These are phyloP conservation scores for Dryas iulia DNA, from an alignment of 1,140 invertebrate species.

Conservation along the genomic window DNA sequence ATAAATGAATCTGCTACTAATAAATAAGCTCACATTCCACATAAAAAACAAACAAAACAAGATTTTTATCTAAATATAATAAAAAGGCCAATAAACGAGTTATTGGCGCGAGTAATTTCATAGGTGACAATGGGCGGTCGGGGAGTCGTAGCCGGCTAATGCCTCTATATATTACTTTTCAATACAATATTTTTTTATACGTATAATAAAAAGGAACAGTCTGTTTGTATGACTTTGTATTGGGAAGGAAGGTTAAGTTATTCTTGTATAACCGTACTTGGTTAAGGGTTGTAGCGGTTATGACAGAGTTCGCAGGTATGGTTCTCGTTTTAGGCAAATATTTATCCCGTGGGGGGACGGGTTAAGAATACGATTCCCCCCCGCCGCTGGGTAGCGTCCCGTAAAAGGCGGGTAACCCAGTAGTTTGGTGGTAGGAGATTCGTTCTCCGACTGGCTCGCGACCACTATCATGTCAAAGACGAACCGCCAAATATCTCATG, in stretches of 20 bases:
- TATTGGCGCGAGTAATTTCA: not conserved
- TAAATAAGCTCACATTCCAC: not conserved
- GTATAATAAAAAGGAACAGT: not conserved
- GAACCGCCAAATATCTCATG: too few relatives aligned
- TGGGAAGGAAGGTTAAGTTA: not conserved
- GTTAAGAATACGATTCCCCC: too few relatives aligned
- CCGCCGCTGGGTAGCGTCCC: too few relatives aligned
- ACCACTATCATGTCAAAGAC: too few relatives aligned
- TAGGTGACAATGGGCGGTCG: not conserved
- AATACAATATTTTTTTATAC: not conserved
- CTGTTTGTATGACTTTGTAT: not conserved
- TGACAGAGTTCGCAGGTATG: too few relatives aligned
- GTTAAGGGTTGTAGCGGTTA: too few relatives aligned
- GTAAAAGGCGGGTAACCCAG: too few relatives aligned
- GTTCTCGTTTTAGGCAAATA: too few relatives aligned
- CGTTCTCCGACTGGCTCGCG: too few relatives aligned
- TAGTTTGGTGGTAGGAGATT: too few relatives aligned
- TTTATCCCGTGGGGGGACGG: too few relatives aligned
- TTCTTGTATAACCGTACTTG: too few relatives aligned
- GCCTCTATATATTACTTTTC: not conserved
- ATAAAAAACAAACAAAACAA: not conserved
- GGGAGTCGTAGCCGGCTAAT: not conserved
- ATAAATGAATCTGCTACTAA: not conserved
- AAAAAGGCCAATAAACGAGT: not conserved
- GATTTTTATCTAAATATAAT: not conserved